Base-by-base conservation (phyloP, 2,888 invertebrate genomes). In the Andrena hattorfiana region DNA sequence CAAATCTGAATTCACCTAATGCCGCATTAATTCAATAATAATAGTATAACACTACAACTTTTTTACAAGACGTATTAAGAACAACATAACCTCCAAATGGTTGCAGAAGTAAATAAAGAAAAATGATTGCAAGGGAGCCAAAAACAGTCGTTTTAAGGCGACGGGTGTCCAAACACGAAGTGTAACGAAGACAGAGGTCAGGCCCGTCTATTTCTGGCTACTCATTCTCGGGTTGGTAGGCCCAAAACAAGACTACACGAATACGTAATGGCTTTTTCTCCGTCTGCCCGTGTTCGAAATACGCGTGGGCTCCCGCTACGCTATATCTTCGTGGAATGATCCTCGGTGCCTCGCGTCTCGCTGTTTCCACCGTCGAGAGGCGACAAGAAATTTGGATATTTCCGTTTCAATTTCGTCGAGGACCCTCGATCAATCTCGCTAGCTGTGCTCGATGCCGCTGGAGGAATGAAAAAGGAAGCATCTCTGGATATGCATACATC, bases 401-500 rank as follows among this genome's bases (percentile, higher is more conserved):
- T 85, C 81, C 60, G 60, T 81, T 85, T 87, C 81, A 79, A 70
- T 83, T 79, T 78, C 77, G 60, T 16, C 63, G 56, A 32, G 56
- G 32, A 74, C 72, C 74, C 62, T 63, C 71, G 63, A 80, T 80
- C 77, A 71, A 76, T 86, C 74, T 51, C 2, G 63, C 56, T 48
- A 23, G 54, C 26, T 67, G 54, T 59, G 54, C 69, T 48, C 26
- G 32, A 73, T 59, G 20, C 23, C n/a, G 70, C 51, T 20, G 66
- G 56, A 62, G 63, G 51, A 56, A 49, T 8, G 59, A 54, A 70
- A 71, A 10, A 10, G 30, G n/a, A n/a, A 23, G n/a, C 72, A 60
- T 28, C 35, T 56, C 30, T 48, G 28, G 35, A 28, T 23, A 62
- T n/a, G n/a, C 30, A 78, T 32, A 28, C 28, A 63, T 42, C 30